These are phyloP conservation scores for Drosophila setosimentum DNA, from an alignment of 2,888 invertebrate genomes.

Conservation along the genomic window DNA sequence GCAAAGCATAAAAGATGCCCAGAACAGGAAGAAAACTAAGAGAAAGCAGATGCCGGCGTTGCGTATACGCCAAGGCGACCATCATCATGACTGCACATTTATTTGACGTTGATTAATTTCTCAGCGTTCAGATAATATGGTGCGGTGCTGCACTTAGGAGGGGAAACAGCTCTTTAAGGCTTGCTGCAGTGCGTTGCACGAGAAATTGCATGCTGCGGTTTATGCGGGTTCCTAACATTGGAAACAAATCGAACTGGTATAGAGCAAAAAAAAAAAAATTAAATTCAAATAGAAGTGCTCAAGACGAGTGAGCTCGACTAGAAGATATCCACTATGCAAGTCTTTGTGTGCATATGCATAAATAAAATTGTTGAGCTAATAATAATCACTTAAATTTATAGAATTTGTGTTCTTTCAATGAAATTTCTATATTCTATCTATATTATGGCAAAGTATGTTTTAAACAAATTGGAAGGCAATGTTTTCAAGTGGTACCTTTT, in stretches of 20 bases:
- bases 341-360: neutral
- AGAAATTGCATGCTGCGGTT: slow-evolving; percentile 26
- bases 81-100: slow-evolving; percentile 37
- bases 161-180: neutral
- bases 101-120: slow-evolving; percentile 70
- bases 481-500: neutral
- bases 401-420: neutral
- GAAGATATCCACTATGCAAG: neutral
- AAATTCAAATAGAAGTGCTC: neutral
- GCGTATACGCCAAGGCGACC: slow-evolving; percentile 58
- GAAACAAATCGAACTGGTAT: slow-evolving; percentile 2
- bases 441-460: neutral
- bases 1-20: slow-evolving; percentile 41
- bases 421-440: neutral
- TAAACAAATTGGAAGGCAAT: neutral
- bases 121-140: slow-evolving; percentile 23
- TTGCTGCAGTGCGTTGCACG: slow-evolving; percentile 9
- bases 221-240: neutral
- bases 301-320: too few relatives aligned
- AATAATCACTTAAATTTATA: neutral
- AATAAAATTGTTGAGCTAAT: neutral
- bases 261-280: neutral
- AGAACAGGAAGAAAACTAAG: slow-evolving; percentile 5
- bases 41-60: slow-evolving; percentile 30
- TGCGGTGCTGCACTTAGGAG: neutral